phyloP scores from a whole-genome alignment of 2,113 vertebrate species.

The Thinocorus orbignyianus region DNA sequence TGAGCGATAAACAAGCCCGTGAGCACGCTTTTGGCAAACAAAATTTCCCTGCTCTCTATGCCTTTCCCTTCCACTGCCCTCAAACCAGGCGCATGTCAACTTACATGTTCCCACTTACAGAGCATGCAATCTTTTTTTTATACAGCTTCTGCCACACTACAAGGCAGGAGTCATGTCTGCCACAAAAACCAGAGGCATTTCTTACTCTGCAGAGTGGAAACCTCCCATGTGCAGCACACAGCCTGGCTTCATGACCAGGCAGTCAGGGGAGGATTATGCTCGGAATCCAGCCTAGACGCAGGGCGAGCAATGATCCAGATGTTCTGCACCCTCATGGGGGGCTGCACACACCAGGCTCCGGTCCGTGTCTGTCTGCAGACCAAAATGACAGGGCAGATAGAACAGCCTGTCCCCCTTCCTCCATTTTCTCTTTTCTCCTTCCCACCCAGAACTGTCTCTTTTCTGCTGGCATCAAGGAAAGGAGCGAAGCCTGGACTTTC shows the following conservation, averaged over 20 bases:
- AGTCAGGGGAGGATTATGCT: no score
- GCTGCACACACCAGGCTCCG: accelerated
- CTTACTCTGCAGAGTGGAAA: not conserved
- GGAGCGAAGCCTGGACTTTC: not conserved
- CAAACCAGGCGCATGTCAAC: not conserved
- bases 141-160: not conserved
- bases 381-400: accelerated
- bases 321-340: not conserved
- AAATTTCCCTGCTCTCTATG: not conserved
- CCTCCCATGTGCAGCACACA: not conserved
- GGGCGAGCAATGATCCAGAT: not conserved
- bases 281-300: not conserved
- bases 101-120: not conserved
- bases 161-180: not conserved
- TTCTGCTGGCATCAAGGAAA: not conserved
- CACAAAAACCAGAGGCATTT: not conserved
- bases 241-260: not conserved
- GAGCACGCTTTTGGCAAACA: not conserved
- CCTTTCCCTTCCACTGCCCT: not conserved
- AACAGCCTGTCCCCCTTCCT: no score
- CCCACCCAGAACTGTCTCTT: no score
- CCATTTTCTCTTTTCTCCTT: not conserved
- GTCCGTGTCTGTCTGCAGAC: not conserved
- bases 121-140: accelerated
- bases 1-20: not conserved